phyloP scores from a whole-genome alignment of 2,888 invertebrate genomes.

The Tolmerus cingulatus region DNA sequence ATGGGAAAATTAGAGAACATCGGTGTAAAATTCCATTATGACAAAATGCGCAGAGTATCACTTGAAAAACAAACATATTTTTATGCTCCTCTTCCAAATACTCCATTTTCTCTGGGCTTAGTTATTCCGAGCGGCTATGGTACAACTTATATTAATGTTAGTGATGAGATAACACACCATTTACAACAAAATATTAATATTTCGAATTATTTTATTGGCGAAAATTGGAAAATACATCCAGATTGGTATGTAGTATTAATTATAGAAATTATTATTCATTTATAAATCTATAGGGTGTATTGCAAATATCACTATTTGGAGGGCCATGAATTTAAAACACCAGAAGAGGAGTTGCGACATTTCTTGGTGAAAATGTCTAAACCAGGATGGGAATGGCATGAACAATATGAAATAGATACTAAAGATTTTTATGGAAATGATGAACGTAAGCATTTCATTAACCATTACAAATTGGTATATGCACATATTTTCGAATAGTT shows the following conservation, averaged over 20 bases:
- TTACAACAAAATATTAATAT: slow-evolving; percentile 74
- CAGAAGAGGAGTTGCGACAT: slow-evolving; percentile 78
- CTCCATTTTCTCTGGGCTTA: slow-evolving; percentile 87
- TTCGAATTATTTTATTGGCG: slow-evolving; percentile 76
- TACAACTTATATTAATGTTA: slow-evolving; percentile 69
- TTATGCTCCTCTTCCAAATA: slow-evolving; percentile 80
- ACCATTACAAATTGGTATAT: not conserved
- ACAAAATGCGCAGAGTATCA: slow-evolving; percentile 83
- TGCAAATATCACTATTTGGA: slow-evolving; percentile 87
- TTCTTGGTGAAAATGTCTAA: slow-evolving; percentile 75
- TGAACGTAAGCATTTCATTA: slow-evolving; percentile 46
- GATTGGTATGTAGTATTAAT: slow-evolving; percentile 73
- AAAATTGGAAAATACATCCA: slow-evolving; percentile 82
- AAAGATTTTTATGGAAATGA: slow-evolving; percentile 54
- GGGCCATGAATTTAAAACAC: slow-evolving; percentile 75
- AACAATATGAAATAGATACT: slow-evolving; percentile 66
- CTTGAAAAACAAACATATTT: slow-evolving; percentile 84
- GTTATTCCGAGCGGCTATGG: slow-evolving; percentile 83
- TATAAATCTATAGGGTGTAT: slow-evolving; percentile 72
- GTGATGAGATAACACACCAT: slow-evolving; percentile 77
- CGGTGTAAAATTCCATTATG: slow-evolving; percentile 82
- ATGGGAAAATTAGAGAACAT: slow-evolving; percentile 72
- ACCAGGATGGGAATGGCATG: slow-evolving; percentile 70
- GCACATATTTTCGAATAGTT: no score
- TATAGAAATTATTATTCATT: not conserved